A percentile compares a stretch with the other conserved stretches of the same genome.
These are phyloP conservation scores for Orthosia gothica DNA, from an alignment of 2,888 invertebrate genomes.

Conservation along the genomic window DNA sequence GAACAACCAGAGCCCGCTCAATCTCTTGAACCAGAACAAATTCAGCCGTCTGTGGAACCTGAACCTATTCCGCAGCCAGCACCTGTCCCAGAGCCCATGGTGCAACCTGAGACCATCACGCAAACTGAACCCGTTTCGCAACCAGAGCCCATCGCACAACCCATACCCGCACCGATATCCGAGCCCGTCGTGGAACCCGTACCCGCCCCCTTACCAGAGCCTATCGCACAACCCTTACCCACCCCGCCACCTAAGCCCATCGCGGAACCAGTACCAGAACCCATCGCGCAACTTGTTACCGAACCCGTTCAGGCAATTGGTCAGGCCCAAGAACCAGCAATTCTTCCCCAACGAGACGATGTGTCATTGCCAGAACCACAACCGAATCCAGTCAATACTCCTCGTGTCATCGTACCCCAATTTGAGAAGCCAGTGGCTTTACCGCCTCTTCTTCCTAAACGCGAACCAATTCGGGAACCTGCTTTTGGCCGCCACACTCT, in stretches of 20 bases:
- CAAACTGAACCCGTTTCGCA: background rate
- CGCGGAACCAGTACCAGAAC: too few species aligned
- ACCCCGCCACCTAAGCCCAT: too few species aligned
- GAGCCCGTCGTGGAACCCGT: background rate
- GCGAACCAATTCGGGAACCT: slow-evolving; percentile 22
- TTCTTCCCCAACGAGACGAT: background rate
- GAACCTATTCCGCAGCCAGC: background rate
- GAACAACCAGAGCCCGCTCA: background rate
- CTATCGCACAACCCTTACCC: too few species aligned
- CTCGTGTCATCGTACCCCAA: background rate
- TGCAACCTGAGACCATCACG: background rate
- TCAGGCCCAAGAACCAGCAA: background rate
- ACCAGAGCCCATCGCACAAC: background rate
- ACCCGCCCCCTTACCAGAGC: too few species aligned
- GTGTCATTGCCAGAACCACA: background rate
- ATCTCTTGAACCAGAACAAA: background rate
- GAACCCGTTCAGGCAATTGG: background rate
- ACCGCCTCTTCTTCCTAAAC: slow-evolving; percentile 48
- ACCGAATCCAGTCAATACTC: background rate
- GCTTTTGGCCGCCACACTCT: slow-evolving; percentile 24
- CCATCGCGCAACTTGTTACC: background rate
- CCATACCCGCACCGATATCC: background rate
- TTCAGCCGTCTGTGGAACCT: slow-evolving; percentile 1
- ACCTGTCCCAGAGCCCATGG: background rate
- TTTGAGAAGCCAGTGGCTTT: slow-evolving; percentile 7